Base-by-base conservation (phyloP, 1,140 invertebrate genomes). In the Ceratina australensis region DNA sequence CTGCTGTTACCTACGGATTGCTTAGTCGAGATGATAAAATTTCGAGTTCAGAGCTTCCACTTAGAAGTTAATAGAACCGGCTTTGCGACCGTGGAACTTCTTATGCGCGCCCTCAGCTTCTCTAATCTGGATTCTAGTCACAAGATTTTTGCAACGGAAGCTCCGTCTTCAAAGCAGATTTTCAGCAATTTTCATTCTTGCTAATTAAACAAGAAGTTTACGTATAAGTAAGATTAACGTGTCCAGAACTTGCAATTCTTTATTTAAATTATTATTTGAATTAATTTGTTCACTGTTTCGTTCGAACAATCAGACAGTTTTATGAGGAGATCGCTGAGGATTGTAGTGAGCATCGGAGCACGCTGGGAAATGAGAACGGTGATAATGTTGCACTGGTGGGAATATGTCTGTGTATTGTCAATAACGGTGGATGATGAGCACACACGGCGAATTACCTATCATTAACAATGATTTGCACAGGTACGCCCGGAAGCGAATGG, bases 391-490 rank as follows among this genome's bases (percentile, higher is more conserved):
- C 80, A 85, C 80, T 75, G 54, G 52, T 33, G 78, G 78, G 68
- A 73, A 80, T 50, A 52, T 76, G 64, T 85, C 71, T 67, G 24
- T 81, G 79, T 78, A 54, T 80, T 84, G 79, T 84, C 22, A 85
- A 84, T 85, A 85, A 85, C 61, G 28, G 60, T 84, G 52, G 72
- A 59, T 78, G 69, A 33, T 64, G 42, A 76, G 83, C 82, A 85
- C 82, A 75, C 65, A 75, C 65, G 75, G 50, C 52, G 28, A 57
- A 60, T 66, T 72, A 57, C 28, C 28, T 33, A 33, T 33, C 42
- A 81, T 85, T 85, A 85, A 85, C 82, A 84, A 75, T 33, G 28
- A 71, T 78, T 85, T 81, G 80, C 76, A 79, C 75, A 85, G 82
- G 80, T 79, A 72, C 49, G n/a, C 59, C 54, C 26, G 72, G 72